Conservation (phyloP, 1,140 invertebrate genomes). For the Thereuonema tuberculata region DNA sequence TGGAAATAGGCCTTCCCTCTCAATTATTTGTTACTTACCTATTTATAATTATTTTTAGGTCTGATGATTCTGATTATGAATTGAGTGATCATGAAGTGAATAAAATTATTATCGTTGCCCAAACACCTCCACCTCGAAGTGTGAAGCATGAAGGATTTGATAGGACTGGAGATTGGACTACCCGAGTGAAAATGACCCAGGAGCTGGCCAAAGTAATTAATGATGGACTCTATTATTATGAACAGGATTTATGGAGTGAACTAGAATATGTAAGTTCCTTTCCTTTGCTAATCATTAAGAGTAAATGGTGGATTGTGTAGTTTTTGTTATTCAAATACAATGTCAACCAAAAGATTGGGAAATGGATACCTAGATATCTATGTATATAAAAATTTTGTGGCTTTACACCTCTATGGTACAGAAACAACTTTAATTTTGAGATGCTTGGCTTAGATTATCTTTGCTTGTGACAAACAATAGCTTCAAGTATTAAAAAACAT, state of each 20-base stretch:
- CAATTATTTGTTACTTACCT: no score
- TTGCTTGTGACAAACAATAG: no score
- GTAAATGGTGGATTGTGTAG: neutral
- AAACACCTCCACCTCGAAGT: conserved; percentile 40
- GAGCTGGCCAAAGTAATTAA: conserved; percentile 88
- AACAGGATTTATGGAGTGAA: conserved; percentile 67
- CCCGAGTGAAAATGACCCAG: conserved; percentile 78
- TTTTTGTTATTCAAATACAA: no score
- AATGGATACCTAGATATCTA: no score
- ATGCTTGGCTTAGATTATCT: no score
- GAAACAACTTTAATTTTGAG: no score
- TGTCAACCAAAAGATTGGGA: no score
- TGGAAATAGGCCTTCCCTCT: no score
- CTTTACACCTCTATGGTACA: no score
- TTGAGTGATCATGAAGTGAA: conserved; percentile 84
- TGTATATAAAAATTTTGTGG: no score
- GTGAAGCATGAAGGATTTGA: conserved; percentile 75
- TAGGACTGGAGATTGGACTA: conserved; percentile 68
- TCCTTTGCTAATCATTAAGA: no score
- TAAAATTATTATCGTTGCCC: conserved; percentile 90
- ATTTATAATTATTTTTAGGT: conserved; percentile 25
- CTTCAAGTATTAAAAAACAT: no score
- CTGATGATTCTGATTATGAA: conserved; percentile 68
- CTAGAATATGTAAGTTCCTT: conserved; percentile 25
- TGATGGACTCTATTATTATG: conserved; percentile 87